A percentile compares a stretch with the other conserved stretches of the same genome.
Evolutionary conservation across 1,140 invertebrate genomes (phyloP).

Genomic region (Aphis gossypii): DNA sequence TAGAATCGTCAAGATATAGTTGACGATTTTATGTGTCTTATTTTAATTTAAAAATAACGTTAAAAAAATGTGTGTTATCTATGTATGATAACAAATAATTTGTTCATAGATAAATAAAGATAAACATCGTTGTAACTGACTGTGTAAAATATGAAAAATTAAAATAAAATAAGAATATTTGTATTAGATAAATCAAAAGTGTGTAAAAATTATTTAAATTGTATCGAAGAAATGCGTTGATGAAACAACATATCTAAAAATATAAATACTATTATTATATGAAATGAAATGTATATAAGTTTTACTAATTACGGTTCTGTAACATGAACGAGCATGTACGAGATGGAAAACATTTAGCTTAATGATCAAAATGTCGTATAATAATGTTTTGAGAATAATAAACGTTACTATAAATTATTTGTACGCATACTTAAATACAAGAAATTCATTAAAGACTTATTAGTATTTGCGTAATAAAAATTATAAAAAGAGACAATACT

Average conservation of each 20-base stretch:
- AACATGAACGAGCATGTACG: neutral
- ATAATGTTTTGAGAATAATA: constrained; percentile 26
- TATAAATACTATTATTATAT: neutral
- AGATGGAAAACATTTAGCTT: neutral
- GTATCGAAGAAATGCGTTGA: neutral
- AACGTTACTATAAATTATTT: neutral
- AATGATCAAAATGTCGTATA: neutral
- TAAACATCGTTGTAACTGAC: neutral
- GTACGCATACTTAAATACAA: neutral
- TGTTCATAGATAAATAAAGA: neutral
- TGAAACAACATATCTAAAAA: neutral
- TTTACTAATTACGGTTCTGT: neutral
- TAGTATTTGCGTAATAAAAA: neutral
- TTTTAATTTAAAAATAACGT: neutral
- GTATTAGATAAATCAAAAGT: neutral
- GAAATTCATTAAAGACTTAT: neutral
- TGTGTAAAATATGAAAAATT: neutral
- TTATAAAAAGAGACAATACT: neutral
- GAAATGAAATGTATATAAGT: neutral
- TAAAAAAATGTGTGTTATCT: neutral
- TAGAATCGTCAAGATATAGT: neutral
- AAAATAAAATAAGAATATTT: constrained; percentile 5
- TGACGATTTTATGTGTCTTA: neutral
- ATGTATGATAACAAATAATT: neutral
- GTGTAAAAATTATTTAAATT: neutral